Evolutionary conservation across 2,888 invertebrate genomes (phyloP).

Genomic region (Plagodis dolabraria): DNA sequence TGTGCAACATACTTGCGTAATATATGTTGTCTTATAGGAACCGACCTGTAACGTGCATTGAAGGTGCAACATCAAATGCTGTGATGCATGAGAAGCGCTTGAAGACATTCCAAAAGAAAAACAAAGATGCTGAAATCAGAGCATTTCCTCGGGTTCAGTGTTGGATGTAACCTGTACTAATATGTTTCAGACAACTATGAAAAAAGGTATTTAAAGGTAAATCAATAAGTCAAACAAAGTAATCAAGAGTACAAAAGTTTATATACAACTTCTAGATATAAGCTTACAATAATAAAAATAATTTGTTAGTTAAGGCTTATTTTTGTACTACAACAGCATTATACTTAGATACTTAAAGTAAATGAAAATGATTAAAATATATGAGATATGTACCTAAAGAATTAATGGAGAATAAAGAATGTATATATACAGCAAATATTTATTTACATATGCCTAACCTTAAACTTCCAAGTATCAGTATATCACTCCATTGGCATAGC

Average conservation of each 20-base stretch:
- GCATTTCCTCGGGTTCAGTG: constrained; percentile 72
- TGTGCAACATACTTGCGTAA: no score
- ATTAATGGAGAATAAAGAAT: constrained; percentile 5
- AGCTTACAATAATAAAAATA: constrained; percentile 1
- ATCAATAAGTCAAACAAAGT: no score
- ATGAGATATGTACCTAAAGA: background rate
- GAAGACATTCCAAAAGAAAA: constrained; percentile 58
- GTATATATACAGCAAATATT: constrained; percentile 1
- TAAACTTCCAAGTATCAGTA: constrained; percentile 15
- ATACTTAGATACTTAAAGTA: background rate
- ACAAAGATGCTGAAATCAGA: constrained; percentile 53
- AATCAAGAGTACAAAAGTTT: background rate
- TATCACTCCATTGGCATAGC: constrained; percentile 64
- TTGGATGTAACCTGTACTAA: constrained; percentile 48
- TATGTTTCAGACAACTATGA: no score
- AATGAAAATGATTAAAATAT: background rate
- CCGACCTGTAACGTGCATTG: constrained; percentile 84
- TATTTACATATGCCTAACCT: constrained; percentile 18
- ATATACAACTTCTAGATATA: background rate
- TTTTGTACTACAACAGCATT: background rate
- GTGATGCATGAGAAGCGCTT: constrained; percentile 80
- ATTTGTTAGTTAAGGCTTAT: background rate
- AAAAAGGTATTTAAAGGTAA: no score
- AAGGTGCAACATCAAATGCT: constrained; percentile 84
- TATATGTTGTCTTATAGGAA: constrained; percentile 48